Evolutionary conservation across 2,113 vertebrate genomes (phyloP).

Genomic region (Lasiurus cinereus): DNA sequence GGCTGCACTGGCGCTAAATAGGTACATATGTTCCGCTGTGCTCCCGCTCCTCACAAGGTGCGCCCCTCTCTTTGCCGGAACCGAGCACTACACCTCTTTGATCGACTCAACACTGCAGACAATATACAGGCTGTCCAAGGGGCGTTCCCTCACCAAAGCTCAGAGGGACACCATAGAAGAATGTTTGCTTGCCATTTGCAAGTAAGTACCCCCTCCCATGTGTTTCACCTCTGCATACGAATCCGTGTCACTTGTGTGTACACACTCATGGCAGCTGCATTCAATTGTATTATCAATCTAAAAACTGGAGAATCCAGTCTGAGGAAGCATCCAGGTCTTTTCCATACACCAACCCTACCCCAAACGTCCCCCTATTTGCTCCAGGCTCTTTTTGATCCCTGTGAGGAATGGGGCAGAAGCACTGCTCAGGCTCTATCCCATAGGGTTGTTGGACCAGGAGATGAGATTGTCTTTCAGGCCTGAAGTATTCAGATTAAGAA

Average conservation of each 20-base stretch:
- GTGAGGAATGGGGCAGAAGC: rapidly evolving
- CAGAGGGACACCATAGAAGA: conserved; percentile 98
- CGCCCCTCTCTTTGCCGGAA: conserved; percentile 95
- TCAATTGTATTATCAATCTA: not conserved
- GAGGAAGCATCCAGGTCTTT: not conserved
- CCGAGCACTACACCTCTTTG: conserved; percentile 94
- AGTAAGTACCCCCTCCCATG: conserved; percentile 86
- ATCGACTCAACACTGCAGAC: conserved; percentile 97
- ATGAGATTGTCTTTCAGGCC: not conserved
- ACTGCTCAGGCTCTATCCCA: not conserved
- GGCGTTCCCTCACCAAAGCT: conserved; percentile 97
- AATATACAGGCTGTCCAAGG: conserved; percentile 97
- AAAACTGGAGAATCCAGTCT: not conserved
- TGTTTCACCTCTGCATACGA: not conserved
- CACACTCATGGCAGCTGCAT: not conserved
- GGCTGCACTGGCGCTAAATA: conserved; percentile 96
- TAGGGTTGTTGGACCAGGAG: not conserved
- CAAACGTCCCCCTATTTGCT: not conserved
- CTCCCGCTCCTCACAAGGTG: conserved; percentile 96
- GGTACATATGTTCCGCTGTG: conserved; percentile 96
- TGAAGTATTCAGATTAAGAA: not conserved
- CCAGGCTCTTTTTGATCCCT: not conserved
- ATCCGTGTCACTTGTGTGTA: not conserved
- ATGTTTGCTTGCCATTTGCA: conserved; percentile 96
- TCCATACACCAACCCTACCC: not conserved